Evolutionary conservation across 1,140 invertebrate genomes (phyloP), one percentile per base, ranked within the genome.

Genomic region (Hylaeus volcanicus): DNA sequence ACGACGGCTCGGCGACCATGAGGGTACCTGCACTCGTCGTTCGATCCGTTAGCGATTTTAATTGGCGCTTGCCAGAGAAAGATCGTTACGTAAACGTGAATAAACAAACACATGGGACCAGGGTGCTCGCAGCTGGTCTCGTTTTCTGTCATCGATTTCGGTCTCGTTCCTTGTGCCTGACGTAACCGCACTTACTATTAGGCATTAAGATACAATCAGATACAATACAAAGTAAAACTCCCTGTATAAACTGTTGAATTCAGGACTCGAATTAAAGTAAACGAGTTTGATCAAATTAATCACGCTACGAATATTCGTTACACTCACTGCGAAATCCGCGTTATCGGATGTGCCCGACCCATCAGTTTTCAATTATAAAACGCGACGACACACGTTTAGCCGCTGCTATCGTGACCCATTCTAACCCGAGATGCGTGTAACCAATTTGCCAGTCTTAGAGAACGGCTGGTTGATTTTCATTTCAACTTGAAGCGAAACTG

Each of bases 11-110:
- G 26, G 1, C 61, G 79, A 48, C 75, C 58, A 79, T 86, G 72
- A 86, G 75, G 80, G 80, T 86, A 86, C 84, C 69, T 83, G 85
- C 80, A 74, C 76, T 75, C 37, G 8, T 68, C 72, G 51, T 68
- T 53, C 43, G 14, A 48, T 51, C 48, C 51, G 26, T 55, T n/a
- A 70, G 37, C 43, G 51, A 74, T 56, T 65, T 65, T 74, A 74
- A 80, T 80, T 68, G 72, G 43, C 55, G n/a, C 26, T 73, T 26
- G 9, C 39, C 37, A 39, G 15, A 56, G 55, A 8, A 56, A 69
- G 3, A 43, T 37, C 14, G 78, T 63, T 79, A 79, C 60, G 76
- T 56, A 45, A 60, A 60, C 37, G 26, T 39, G 60, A 64, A 64
- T 79, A 79, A 79, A n/a, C 45, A 65, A 79, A 48, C 48, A 64